phyloP scores from a whole-genome alignment of 2,797 vertebrate genomes.

The Pseudocheirus occidentalis region DNA sequence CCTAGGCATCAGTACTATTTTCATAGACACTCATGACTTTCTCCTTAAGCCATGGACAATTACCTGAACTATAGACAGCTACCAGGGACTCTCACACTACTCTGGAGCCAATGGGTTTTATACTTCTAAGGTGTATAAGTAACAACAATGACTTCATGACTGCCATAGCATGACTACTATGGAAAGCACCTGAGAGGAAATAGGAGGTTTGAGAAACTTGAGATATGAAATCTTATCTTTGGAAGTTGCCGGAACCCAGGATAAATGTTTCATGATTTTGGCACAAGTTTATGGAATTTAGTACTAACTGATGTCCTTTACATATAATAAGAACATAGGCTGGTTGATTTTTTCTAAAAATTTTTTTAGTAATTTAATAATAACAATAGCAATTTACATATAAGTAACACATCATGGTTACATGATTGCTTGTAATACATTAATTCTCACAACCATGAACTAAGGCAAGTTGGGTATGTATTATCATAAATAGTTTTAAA shows the following conservation, averaged over 20 bases:
- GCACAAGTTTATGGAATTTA: not conserved
- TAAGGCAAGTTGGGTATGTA: not conserved
- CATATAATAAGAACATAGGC: not conserved
- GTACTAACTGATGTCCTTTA: not conserved
- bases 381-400: not conserved
- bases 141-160: not conserved
- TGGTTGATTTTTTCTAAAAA: not conserved
- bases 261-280: not conserved
- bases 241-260: not conserved
- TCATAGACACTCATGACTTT: not conserved
- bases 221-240: not conserved
- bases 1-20: not conserved
- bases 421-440: not conserved
- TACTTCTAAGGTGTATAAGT: not conserved
- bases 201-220: not conserved
- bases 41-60: not conserved
- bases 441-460: not conserved
- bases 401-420: not conserved
- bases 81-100: not conserved
- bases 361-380: not conserved
- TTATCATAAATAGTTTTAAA: not conserved
- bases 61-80: not conserved
- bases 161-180: not conserved
- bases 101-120: not conserved
- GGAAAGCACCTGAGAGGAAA: not conserved